phyloP scores from a whole-genome alignment of 64 coral and sea anemone species.

The Pocillopora damicornis region DNA sequence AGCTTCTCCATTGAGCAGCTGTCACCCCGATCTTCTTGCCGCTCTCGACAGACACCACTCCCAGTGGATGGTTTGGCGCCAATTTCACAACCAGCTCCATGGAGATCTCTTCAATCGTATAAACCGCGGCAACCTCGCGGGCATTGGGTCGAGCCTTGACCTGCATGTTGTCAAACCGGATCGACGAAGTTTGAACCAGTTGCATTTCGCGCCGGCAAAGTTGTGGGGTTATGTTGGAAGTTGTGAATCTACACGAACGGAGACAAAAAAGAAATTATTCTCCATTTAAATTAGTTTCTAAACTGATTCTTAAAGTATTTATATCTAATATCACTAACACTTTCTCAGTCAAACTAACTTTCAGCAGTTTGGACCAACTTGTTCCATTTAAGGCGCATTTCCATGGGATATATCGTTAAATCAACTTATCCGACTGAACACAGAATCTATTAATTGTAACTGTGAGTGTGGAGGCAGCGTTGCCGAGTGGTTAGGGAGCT shows the following conservation, averaged over 20 bases:
- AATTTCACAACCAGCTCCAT: conserved; percentile 94
- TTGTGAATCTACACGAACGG: conserved; percentile 69
- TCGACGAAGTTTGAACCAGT: conserved; percentile 63
- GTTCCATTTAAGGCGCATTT: too few relatives aligned
- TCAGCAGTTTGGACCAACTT: too few relatives aligned
- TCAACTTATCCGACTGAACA: too few relatives aligned
- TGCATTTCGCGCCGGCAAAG: conserved; percentile 90
- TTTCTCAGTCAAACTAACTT: too few relatives aligned
- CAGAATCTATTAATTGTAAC: too few relatives aligned
- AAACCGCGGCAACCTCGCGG: conserved; percentile 85
- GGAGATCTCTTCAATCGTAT: conserved; percentile 93
- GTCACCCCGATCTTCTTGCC: conserved; percentile 87
- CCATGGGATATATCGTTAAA: too few relatives aligned
- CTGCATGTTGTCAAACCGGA: conserved; percentile 85
- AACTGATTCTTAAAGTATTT: too few relatives aligned
- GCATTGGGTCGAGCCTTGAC: conserved; percentile 81
- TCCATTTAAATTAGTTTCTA: not conserved
- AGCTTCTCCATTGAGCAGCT: conserved; percentile 83
- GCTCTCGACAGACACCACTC: conserved; percentile 82
- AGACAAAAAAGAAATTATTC: not conserved
- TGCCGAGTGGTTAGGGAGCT: too few relatives aligned
- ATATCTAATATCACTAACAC: too few relatives aligned
- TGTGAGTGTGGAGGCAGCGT: too few relatives aligned
- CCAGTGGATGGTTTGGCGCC: conserved; percentile 84
- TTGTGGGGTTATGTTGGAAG: conserved; percentile 65